Conservation (phyloP, 2,797 vertebrate genomes). For the Tympanoctomys barrerae region DNA sequence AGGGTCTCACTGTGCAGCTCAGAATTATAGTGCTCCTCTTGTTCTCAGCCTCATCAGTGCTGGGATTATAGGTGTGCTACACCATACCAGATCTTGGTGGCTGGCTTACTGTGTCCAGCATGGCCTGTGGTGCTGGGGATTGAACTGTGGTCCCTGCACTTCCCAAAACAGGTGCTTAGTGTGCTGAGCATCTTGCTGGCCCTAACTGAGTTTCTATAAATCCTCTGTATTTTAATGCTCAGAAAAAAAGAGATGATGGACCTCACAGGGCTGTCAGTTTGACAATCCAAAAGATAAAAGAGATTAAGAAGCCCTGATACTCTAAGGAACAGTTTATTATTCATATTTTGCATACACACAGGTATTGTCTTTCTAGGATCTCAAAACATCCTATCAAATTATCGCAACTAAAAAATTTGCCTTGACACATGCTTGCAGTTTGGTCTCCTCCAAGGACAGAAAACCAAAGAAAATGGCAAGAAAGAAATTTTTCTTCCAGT, state of each 20-base stretch:
- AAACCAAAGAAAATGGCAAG: slow-evolving; percentile 47
- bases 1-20: too few species aligned
- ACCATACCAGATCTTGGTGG: too few species aligned
- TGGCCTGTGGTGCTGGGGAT: too few species aligned
- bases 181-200: too few species aligned
- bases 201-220: neutral
- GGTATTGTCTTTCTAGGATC: slow-evolving; percentile 36
- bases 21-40: too few species aligned
- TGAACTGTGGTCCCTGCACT: too few species aligned
- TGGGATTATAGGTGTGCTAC: too few species aligned
- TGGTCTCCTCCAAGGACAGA: neutral
- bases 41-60: too few species aligned
- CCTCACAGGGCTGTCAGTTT: neutral
- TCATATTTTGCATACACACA: neutral
- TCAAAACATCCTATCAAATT: slow-evolving; percentile 12
- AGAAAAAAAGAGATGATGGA: neutral
- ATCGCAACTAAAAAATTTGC: neutral
- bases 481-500: slow-evolving; percentile 56
- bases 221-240: neutral
- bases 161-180: too few species aligned
- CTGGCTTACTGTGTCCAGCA: too few species aligned
- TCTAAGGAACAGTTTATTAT: neutral
- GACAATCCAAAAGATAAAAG: neutral
- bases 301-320: neutral
- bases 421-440: neutral